A percentile compares a stretch with the other conserved stretches of the same genome.
phyloP scores from a whole-genome alignment of 2,888 invertebrate genomes.

The Cartodere bifasciata region DNA sequence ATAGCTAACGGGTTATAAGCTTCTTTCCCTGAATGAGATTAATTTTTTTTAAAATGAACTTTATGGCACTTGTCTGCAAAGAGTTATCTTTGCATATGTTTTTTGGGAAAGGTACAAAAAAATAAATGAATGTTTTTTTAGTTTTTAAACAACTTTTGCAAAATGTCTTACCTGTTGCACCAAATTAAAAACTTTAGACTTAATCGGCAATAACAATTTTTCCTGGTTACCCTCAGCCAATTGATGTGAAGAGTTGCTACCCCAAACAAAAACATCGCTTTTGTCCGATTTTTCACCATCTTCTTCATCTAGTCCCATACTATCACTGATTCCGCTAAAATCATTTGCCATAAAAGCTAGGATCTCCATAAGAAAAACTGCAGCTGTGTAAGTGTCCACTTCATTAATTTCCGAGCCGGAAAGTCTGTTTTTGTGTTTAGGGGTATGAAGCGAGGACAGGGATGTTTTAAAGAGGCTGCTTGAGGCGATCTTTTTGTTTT shows the following conservation, averaged over 20 bases:
- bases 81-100: too few species aligned
- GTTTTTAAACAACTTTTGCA: slow-evolving; percentile 1
- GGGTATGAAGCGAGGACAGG: slow-evolving; percentile 24
- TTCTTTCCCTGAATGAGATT: too few species aligned
- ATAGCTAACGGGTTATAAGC: too few species aligned
- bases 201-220: slow-evolving; percentile 43
- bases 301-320: slow-evolving; percentile 18
- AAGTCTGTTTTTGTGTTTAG: slow-evolving; percentile 19
- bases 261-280: slow-evolving; percentile 49
- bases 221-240: slow-evolving; percentile 47
- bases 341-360: slow-evolving; percentile 35
- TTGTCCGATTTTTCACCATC: slow-evolving; percentile 26
- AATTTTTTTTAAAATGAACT: too few species aligned
- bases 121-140: too few species aligned
- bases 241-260: slow-evolving; percentile 51
- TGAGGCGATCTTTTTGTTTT: slow-evolving; percentile 17
- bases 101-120: too few species aligned
- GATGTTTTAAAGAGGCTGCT: slow-evolving; percentile 28
- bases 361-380: slow-evolving; percentile 42
- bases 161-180: slow-evolving; percentile 40
- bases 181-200: slow-evolving; percentile 42
- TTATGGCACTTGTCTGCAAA: too few species aligned
- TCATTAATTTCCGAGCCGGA: slow-evolving; percentile 18
- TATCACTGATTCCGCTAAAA: slow-evolving; percentile 29
- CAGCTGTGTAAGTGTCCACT: slow-evolving; percentile 38